Evolutionary conservation across 2,888 invertebrate species (phyloP).

Genomic region (Oxytorus armatus): DNA sequence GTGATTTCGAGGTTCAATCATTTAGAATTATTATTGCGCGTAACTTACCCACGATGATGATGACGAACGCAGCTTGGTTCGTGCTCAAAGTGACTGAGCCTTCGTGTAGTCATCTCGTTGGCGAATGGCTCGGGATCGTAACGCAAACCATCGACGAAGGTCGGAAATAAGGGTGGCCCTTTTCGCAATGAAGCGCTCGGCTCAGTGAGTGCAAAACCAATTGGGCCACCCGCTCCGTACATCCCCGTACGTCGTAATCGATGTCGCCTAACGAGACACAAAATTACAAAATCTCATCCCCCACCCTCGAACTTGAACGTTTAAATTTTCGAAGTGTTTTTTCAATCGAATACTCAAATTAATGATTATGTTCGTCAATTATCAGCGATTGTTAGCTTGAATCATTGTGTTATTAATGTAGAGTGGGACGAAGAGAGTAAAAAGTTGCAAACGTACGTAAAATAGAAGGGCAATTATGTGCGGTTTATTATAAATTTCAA

Average conservation of each 20-base stretch:
- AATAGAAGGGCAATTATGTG: too few species aligned
- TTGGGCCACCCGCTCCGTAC: conserved; percentile 77
- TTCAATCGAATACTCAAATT: neutral
- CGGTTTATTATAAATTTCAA: too few species aligned
- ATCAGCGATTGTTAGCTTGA: neutral
- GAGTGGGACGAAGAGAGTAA: neutral
- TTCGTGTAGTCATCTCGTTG: conserved; percentile 74
- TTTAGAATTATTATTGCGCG: neutral
- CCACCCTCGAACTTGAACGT: conserved; percentile 3
- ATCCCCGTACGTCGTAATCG: conserved; percentile 76
- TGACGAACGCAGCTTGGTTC: conserved; percentile 79
- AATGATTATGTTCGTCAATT: neutral
- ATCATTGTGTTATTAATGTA: neutral
- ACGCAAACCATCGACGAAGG: conserved; percentile 84
- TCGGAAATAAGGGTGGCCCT: conserved; percentile 83
- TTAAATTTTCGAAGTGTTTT: neutral
- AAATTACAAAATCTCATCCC: conserved; percentile 48
- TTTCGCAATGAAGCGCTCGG: conserved; percentile 82
- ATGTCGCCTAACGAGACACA: conserved; percentile 74
- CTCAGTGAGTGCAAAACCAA: conserved; percentile 80
- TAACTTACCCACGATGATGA: conserved; percentile 75
- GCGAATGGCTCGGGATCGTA: conserved; percentile 82
- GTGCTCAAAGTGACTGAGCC: conserved; percentile 79
- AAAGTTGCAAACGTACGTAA: too few species aligned
- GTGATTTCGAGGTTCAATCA: too few species aligned